Evolutionary conservation across 1,140 invertebrate species (phyloP), one percentile per base, ranked within the genome.

Genomic region (Conus betulinus): DNA sequence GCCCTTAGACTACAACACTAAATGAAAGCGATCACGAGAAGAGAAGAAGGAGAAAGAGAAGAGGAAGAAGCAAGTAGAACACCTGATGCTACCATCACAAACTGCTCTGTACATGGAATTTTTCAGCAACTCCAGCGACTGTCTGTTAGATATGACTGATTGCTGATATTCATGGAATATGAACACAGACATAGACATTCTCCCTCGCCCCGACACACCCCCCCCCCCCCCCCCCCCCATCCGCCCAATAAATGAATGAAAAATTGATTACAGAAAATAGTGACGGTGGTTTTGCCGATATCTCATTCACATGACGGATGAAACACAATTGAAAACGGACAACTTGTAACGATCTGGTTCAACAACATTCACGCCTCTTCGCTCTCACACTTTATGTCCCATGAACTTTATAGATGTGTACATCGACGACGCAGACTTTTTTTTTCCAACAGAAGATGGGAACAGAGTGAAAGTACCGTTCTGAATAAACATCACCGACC

Each of bases 11-110:
- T 23, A 71, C 67, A 71, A 71, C 67, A 71, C 67, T 71, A 71
- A 71, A 6, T 20, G 23, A 71, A 71, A 10, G 20, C 67, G 11
- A 71, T 71, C 67, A 20, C 20, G 23, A 23, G 67, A 71, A 71
- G 67, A 71, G 67, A 71, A 71, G 67, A 71, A 71, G 67, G 17
- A 63, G 60, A 63, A 63, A 20, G 17, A 4, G 60, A 63, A 63
- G 17, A 11, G 60, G 17, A 63, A 11, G 60, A 63, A 63, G 17
- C 10, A 71, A 23, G 20, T 23, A 3, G 11, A n/a, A 71, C 20
- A 71, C 67, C 67, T 71, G 67, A 71, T 71, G 67, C 67, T 71
- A 71, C 67, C 11, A 71, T 71, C 67, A 71, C 67, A 23, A 71
- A 23, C 67, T 71, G 20, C 67, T 23, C 67, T 71, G 67, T 71